Conservation (phyloP, 2,888 invertebrate species). For the Eupithecia centaureata region DNA sequence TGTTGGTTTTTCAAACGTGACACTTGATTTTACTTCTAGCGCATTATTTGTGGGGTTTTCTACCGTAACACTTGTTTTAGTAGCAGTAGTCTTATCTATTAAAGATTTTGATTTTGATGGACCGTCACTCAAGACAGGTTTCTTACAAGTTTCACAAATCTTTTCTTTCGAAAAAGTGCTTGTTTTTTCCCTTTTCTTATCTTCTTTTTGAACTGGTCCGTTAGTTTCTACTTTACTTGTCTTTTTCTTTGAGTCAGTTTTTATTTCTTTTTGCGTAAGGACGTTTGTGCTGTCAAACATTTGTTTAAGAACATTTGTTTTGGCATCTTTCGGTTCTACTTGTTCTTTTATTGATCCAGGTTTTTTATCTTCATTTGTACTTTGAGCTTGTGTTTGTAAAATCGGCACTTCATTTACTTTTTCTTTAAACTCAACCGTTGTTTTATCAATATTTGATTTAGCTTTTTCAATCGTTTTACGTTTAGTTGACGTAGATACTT, state of each 20-base stretch:
- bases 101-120: not conserved
- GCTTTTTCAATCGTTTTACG: not conserved
- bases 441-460: not conserved
- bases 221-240: constrained; percentile 10
- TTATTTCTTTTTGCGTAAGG: not conserved
- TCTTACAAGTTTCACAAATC: constrained; percentile 32
- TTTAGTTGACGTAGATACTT: not conserved
- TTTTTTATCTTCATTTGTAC: constrained; percentile 17
- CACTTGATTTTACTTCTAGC: constrained; percentile 11
- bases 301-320: constrained; percentile 14
- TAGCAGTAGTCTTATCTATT: not conserved
- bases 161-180: constrained; percentile 13
- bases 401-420: constrained; percentile 6
- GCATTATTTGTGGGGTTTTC: constrained; percentile 14
- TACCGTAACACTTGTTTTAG: not conserved
- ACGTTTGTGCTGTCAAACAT: constrained; percentile 9
- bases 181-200: constrained; percentile 10
- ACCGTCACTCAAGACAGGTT: constrained; percentile 9
- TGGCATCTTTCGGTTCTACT: not conserved
- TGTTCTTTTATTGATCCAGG: constrained; percentile 8
- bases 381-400: constrained; percentile 21
- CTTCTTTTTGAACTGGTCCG: constrained; percentile 12
- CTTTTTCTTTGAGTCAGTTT: constrained; percentile 17
- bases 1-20: constrained; percentile 8
- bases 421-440: not conserved